Conservation (phyloP, 2,113 vertebrate species). For the Oceanodroma tethys region DNA sequence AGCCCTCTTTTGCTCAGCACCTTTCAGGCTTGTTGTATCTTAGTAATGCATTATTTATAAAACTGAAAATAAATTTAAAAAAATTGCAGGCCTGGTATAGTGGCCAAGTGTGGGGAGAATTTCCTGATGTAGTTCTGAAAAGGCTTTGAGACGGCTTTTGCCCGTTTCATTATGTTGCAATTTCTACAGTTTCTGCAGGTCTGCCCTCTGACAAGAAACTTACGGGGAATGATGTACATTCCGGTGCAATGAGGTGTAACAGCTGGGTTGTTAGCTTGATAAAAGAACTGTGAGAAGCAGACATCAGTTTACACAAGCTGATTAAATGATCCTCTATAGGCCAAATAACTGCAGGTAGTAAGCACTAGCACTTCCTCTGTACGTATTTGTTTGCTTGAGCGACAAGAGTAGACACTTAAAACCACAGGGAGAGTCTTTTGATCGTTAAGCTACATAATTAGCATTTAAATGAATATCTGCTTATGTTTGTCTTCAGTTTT, state of each 20-base stretch:
- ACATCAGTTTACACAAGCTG: not conserved
- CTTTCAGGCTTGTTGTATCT: not conserved
- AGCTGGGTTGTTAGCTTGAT: not conserved
- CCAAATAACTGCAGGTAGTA: not conserved
- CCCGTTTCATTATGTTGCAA: not conserved
- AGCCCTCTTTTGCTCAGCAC: not conserved
- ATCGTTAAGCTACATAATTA: not conserved
- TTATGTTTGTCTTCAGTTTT: not conserved
- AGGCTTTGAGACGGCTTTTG: not conserved
- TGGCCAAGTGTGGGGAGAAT: not conserved
- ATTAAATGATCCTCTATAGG: not conserved
- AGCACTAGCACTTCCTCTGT: not conserved
- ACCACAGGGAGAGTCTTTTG: not conserved
- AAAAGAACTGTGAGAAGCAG: not conserved
- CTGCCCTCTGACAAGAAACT: not conserved
- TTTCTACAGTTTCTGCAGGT: not conserved
- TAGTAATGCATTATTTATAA: not conserved
- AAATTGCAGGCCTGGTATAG: not conserved
- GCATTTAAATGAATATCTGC: not conserved
- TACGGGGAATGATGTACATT: rapidly evolving
- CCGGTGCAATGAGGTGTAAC: not conserved
- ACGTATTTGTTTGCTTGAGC: not conserved
- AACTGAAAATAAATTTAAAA: not conserved
- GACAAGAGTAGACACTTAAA: not conserved
- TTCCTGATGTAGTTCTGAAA: not conserved